Evolutionary conservation across 2,888 invertebrate genomes (phyloP), one percentile per base, ranked within the genome.

Genomic region (Lasiommata megera): DNA sequence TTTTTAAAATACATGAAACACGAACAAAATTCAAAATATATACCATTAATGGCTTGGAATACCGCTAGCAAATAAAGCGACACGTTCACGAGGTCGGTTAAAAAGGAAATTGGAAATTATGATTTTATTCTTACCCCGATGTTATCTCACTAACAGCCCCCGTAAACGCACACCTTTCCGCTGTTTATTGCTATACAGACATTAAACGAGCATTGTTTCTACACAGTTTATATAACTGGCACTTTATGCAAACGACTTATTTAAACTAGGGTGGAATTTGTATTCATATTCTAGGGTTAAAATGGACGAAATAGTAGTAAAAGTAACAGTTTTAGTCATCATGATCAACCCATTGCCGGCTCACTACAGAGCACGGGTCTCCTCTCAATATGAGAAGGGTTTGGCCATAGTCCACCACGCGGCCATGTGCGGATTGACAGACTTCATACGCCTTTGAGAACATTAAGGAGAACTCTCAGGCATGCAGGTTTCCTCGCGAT

Each of bases 81-180:
- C 51, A 36, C 51, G 16, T 56, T 60, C 56, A 34, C 44, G 51
- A 34, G 51, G 40, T 46, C 55, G 36, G 51, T 59, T 54, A 55
- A 47, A 54, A 36, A 41, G 52, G 55, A 56, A 44, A 55, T 60
- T 48, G 52, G 59, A 52, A 56, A 60, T 60, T 56, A 60, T 60
- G 55, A 56, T 56, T 60, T 60, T 60, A 56, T 60, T 60, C 55
- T 28, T 17, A 46, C 51, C 59, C 59, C 34, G 59, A 59, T 54
- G 55, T 12, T 59, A 59, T 59, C 59, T 37, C 44, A 8, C 29
- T 43, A 55, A 36, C 46, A 46, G 40, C 29, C 8, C 31, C 43
- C 54, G 40, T 59, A 55, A 51, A 56, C 43, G 60, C 23, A 47
- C 60, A 60, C 60, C 60, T 60, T 60, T 60, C 48, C 46, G 28